Percentiles rank a stretch among this genome's conserved stretches.
Conservation (phyloP, 2,113 vertebrate species). For the Dipodomys stephensi region DNA sequence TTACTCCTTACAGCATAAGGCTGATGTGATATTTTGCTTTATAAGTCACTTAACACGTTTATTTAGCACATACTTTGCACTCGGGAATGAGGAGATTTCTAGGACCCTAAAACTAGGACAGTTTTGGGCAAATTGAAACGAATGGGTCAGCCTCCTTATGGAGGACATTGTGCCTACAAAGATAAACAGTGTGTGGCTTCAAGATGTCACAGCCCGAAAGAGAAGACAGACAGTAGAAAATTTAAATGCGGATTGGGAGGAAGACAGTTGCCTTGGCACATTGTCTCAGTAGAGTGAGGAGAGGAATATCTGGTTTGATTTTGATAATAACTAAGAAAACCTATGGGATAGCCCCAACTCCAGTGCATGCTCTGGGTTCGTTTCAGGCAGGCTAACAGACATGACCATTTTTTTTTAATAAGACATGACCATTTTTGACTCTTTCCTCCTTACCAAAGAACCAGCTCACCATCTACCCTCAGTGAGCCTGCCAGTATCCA, state of each 20-base stretch:
- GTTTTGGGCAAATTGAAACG: neutral
- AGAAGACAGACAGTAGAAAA: neutral
- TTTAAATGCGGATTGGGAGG: neutral
- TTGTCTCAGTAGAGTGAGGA: neutral
- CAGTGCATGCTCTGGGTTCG: constrained; percentile 23
- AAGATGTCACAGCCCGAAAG: neutral
- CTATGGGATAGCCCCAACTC: neutral
- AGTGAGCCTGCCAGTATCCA: constrained; percentile 42
- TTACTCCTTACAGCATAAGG: neutral
- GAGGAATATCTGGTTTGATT: neutral
- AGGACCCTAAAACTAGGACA: neutral
- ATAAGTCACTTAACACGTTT: neutral
- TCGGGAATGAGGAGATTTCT: neutral
- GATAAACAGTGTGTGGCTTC: neutral
- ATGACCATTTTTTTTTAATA: neutral
- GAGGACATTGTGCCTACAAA: neutral
- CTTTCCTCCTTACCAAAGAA: constrained; percentile 34
- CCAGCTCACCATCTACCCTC: constrained; percentile 58
- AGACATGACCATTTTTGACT: neutral
- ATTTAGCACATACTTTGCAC: constrained; percentile 1
- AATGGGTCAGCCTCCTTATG: neutral
- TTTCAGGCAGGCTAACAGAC: constrained; percentile 38
- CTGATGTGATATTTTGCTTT: neutral
- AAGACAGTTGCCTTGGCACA: neutral
- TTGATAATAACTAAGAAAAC: neutral